Conservation (phyloP, 64 coral and sea anemone species). For the Pachyseris speciosa region DNA sequence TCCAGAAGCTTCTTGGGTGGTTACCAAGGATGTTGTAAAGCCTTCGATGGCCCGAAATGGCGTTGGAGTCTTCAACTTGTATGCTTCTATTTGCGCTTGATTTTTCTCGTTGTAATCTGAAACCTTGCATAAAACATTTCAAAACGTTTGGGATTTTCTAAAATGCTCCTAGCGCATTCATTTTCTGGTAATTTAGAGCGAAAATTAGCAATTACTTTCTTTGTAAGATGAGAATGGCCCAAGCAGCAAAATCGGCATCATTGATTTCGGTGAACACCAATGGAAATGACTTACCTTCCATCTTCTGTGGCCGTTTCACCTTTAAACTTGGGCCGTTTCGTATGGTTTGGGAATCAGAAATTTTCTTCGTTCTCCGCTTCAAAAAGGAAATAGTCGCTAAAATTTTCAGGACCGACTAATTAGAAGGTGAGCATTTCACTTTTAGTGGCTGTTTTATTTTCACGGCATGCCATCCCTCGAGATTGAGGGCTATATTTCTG, state of each 20-base stretch:
- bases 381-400: neutral
- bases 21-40: neutral
- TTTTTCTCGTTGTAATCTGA: neutral
- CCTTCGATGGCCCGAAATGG: neutral
- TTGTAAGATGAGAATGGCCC: too few species aligned
- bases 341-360: neutral
- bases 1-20: constrained; percentile 49
- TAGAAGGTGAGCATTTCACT: neutral
- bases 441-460: neutral
- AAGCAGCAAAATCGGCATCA: too few species aligned
- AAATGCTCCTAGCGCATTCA: too few species aligned
- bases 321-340: neutral
- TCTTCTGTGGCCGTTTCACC: neutral
- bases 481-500: neutral
- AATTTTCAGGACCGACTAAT: neutral
- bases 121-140: neutral
- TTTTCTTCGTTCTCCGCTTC: neutral
- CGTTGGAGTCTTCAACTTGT: neutral
- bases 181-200: too few species aligned
- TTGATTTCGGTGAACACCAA: neutral
- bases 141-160: neutral
- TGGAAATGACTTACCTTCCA: neutral
- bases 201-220: too few species aligned
- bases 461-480: neutral
- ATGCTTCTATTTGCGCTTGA: neutral